Conservation (phyloP, 2,888 invertebrate species). For the Geotrupes spiniger region DNA sequence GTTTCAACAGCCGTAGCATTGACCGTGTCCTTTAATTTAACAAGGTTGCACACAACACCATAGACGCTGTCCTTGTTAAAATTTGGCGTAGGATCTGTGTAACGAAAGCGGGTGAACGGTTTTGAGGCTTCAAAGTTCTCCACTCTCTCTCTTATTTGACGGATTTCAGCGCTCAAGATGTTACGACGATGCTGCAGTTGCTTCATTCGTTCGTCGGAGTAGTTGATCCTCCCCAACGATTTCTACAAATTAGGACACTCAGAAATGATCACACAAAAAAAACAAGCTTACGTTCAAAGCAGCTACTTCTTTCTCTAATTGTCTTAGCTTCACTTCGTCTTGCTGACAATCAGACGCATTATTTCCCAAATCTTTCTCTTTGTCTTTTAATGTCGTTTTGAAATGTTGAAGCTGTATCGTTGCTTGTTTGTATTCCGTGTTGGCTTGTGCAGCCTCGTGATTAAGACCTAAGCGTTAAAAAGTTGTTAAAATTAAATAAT, state of each 20-base stretch:
- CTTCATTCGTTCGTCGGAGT: conserved; percentile 60
- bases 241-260: conserved; percentile 12
- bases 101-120: conserved; percentile 65
- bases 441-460: conserved; percentile 69
- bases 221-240: conserved; percentile 44
- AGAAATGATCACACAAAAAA: conserved; percentile 7
- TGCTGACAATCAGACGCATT: conserved; percentile 66
- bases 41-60: conserved; percentile 78
- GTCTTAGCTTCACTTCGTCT: conserved; percentile 60
- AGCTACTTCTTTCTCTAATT: conserved; percentile 57
- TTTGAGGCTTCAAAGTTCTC: conserved; percentile 59
- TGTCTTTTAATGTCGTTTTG: conserved; percentile 60
- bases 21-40: conserved; percentile 67
- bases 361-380: conserved; percentile 64
- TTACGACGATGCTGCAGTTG: conserved; percentile 54
- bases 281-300: conserved; percentile 55
- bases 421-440: conserved; percentile 75
- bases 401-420: conserved; percentile 71
- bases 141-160: conserved; percentile 55
- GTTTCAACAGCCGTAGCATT: conserved; percentile 80
- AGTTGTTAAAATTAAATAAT: not conserved
- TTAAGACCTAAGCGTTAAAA: conserved; percentile 62
- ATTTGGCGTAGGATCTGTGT: conserved; percentile 72
- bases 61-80: conserved; percentile 63
- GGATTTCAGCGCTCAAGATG: conserved; percentile 56